Evolutionary conservation across 2,113 vertebrate species (phyloP), one percentile per base, ranked within the genome.

Genomic region (Hippolais icterina): DNA sequence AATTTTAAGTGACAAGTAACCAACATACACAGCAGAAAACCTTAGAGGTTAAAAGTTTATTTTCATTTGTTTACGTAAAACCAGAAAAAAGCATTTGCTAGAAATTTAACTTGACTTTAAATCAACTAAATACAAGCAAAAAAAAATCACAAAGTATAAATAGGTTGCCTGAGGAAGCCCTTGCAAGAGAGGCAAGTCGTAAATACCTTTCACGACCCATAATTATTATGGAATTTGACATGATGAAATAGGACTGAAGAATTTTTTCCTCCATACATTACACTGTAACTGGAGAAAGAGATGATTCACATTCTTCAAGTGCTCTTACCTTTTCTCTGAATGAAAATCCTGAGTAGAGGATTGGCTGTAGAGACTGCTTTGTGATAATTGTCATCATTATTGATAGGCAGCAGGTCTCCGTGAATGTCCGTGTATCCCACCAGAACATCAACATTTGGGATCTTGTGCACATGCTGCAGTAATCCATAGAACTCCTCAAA

Each of bases 401-500:
- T 99, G 96, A 99, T 99, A 35, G 99, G 99, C 81, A 99, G 97
- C 56, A 99, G 98, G 97, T 99, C 99, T 9, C 99, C 99, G 1
- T 99, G 99, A 93, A 99, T 91, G 59, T 99, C 99, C 0, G 99
- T 99, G 37, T 99, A 99, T 27, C 99, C 99, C 95, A 99, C 99
- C 71, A 99, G 94, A 68, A 99, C 97, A 24, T 99, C 99, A 22
- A 99, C 98, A 0, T 99, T 99, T 57, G 99, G 99, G 72, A 99
- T 99, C 94, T 99, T 99, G 93, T 99, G 99, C 33, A 99, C 99
- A 3, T 99, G 99, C 83, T 99, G 99, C 79, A 99, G 78, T 37
- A 99, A 98, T 69, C 99, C 99, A 47, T 99, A 99, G 97, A 99
- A 99, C 97, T 99, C 99, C 86, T 99, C 99, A 65, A 99, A 99